Percentiles rank a stretch among this genome's conserved stretches.
phyloP scores from a whole-genome alignment of 2,797 vertebrate species.

The Melopsittacus undulatus region DNA sequence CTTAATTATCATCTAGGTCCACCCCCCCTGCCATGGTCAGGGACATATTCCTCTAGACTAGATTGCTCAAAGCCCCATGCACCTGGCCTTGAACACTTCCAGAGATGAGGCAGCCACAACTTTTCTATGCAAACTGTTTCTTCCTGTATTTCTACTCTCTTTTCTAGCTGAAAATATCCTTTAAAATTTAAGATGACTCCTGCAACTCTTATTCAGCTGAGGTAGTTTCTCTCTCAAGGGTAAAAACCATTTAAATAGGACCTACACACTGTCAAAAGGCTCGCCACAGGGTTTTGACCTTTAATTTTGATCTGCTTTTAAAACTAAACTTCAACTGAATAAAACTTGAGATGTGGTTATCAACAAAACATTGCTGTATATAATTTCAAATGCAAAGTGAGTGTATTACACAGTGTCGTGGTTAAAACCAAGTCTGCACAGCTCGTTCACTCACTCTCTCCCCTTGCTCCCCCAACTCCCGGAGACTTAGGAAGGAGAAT shows the following conservation, averaged over 20 bases:
- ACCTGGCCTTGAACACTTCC: background rate
- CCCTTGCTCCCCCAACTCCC: no score
- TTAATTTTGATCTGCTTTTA: background rate
- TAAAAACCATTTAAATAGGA: background rate
- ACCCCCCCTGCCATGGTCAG: background rate
- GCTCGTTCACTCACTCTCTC: no score
- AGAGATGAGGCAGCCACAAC: background rate
- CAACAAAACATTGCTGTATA: background rate
- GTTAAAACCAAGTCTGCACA: no score
- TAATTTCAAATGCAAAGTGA: background rate
- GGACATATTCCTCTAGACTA: background rate
- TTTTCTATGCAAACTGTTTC: background rate
- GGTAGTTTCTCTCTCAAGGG: background rate
- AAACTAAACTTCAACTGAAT: background rate
- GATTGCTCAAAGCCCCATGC: background rate
- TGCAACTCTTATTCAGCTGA: background rate
- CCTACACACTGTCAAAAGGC: background rate
- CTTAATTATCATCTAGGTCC: background rate
- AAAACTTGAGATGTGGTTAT: background rate
- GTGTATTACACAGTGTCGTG: background rate
- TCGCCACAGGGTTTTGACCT: background rate
- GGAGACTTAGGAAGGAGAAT: no score
- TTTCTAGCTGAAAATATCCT: background rate
- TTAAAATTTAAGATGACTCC: background rate
- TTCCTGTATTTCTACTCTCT: background rate